Evolutionary conservation across 2,797 vertebrate genomes (phyloP).

Genomic region (Diplodus puntazzo): DNA sequence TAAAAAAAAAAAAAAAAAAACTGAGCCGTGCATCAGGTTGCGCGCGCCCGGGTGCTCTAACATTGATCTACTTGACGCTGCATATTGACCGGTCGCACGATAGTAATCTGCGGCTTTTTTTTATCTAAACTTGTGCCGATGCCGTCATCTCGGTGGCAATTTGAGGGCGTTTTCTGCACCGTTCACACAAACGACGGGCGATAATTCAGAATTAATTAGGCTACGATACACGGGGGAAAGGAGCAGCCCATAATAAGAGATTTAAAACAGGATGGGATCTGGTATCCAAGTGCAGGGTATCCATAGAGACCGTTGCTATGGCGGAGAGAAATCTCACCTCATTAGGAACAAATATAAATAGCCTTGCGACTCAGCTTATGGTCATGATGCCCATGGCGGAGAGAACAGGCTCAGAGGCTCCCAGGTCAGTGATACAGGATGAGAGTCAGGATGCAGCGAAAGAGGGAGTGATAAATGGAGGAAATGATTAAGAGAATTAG

Average conservation of each 20-base stretch:
- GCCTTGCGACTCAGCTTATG: conserved; percentile 78
- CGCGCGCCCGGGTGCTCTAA: conserved; percentile 40
- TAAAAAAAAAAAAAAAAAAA: neutral
- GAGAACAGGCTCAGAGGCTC: conserved; percentile 69
- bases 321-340: conserved; percentile 83
- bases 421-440: conserved; percentile 66
- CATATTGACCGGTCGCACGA: conserved; percentile 30
- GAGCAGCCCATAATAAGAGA: conserved; percentile 81
- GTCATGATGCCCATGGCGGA: conserved; percentile 75
- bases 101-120: conserved; percentile 21
- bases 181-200: conserved; percentile 49
- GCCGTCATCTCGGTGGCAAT: conserved; percentile 30
- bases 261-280: conserved; percentile 81
- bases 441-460: conserved; percentile 42
- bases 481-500: conserved; percentile 52
- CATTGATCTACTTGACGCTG: conserved; percentile 46
- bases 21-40: conserved; percentile 47
- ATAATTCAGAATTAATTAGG: conserved; percentile 81
- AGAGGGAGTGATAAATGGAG: conserved; percentile 45
- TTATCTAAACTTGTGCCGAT: conserved; percentile 35
- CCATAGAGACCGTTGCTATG: conserved; percentile 88
- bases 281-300: conserved; percentile 85
- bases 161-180: conserved; percentile 50
- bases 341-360: conserved; percentile 88
- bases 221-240: conserved; percentile 68